These are phyloP conservation scores for Triplophysa siluroides DNA, from an alignment of 2,113 vertebrate species.

Conservation along the genomic window DNA sequence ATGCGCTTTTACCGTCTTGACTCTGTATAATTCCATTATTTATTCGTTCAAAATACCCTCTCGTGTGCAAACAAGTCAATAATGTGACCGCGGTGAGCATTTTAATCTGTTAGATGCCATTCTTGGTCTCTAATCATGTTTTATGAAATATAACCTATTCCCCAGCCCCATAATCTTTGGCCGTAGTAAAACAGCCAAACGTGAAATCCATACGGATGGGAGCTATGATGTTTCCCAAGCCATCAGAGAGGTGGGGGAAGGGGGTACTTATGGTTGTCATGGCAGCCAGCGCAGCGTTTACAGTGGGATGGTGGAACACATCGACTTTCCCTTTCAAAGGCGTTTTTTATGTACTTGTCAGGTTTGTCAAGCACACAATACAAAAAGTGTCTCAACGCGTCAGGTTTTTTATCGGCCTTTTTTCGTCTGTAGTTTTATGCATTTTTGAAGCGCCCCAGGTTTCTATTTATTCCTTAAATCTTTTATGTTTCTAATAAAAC, in stretches of 20 bases:
- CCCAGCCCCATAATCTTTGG: conserved; percentile 1
- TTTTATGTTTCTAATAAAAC: too few relatives aligned
- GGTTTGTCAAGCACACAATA: neutral
- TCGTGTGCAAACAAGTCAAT: conserved; percentile 10
- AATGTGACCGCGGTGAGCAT: neutral
- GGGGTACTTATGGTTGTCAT: conserved; percentile 11
- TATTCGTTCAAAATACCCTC: neutral
- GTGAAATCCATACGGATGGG: neutral
- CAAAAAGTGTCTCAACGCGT: too few relatives aligned
- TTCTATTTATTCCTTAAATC: too few relatives aligned
- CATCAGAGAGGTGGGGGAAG: neutral
- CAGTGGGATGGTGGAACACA: neutral
- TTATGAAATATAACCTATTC: conserved; percentile 31
- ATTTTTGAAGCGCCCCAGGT: too few relatives aligned
- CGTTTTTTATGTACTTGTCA: neutral
- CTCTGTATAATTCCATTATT: neutral
- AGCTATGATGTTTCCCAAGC: neutral
- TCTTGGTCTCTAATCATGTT: conserved; percentile 27
- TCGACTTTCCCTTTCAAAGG: neutral
- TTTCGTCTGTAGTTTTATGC: too few relatives aligned
- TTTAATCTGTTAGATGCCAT: conserved; percentile 37
- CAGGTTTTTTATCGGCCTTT: too few relatives aligned
- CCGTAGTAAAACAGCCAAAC: conserved; percentile 21
- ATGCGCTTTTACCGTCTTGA: neutral
- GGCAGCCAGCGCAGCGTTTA: neutral